These are phyloP conservation scores for Astropecten irregularis DNA, from an alignment of 53 echinoderm and acorn worm genomes.

Conservation along the genomic window DNA sequence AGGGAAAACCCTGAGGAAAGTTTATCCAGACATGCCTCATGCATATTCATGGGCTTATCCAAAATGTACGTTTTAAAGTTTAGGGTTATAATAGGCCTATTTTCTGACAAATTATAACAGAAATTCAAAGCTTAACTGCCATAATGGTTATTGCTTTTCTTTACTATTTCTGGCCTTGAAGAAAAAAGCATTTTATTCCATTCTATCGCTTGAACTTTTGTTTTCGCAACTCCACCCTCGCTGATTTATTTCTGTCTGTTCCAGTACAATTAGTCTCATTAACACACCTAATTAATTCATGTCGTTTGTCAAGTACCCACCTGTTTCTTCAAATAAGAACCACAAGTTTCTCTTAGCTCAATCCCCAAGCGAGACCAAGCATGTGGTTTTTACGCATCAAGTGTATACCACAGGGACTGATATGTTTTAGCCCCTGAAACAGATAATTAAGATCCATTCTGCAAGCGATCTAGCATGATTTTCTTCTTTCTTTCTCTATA, in stretches of 20 bases:
- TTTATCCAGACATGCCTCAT: background rate
- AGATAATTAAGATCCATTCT: conserved; percentile 41
- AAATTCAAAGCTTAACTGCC: background rate
- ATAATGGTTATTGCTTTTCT: background rate
- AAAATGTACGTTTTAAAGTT: background rate
- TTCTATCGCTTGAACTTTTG: too few species aligned
- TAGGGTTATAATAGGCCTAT: background rate
- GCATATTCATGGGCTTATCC: background rate
- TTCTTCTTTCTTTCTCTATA: background rate
- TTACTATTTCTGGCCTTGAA: background rate
- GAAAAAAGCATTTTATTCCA: background rate
- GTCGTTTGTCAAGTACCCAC: background rate
- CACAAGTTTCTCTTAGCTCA: background rate
- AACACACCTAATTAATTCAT: background rate
- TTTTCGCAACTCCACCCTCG: too few species aligned
- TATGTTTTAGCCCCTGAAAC: conserved; percentile 8
- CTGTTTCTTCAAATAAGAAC: conserved; percentile 6
- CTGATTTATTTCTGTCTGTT: too few species aligned
- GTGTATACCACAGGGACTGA: conserved; percentile 7
- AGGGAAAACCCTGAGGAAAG: background rate
- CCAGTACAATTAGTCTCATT: conserved; percentile 23
- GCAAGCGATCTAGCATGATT: background rate
- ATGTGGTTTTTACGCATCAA: background rate
- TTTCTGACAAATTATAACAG: background rate
- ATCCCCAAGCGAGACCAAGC: background rate